Percentiles rank a stretch among this genome's conserved stretches.
These are phyloP conservation scores for Triplophysa bombifrons DNA, from an alignment of 2,797 vertebrate species.

Conservation along the genomic window DNA sequence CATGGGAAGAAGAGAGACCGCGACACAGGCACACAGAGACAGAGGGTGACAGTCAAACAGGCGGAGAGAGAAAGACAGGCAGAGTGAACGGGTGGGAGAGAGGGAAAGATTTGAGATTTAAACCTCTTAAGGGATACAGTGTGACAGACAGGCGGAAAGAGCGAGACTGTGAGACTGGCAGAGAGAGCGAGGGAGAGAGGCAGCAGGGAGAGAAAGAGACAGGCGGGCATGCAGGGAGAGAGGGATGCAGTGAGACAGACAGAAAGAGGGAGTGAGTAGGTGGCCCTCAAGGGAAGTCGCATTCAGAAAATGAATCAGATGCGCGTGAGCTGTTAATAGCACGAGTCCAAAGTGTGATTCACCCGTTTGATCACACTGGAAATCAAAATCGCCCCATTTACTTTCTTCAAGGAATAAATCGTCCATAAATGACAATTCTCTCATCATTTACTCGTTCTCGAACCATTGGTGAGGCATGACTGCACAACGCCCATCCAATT, in stretches of 20 bases:
- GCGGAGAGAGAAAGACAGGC: too few relatives aligned
- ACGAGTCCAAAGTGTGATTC: neutral
- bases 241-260: neutral
- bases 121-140: too few relatives aligned
- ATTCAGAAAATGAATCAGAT: slow-evolving; percentile 22
- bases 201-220: neutral
- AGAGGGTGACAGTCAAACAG: neutral
- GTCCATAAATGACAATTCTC: neutral
- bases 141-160: too few relatives aligned
- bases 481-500: neutral
- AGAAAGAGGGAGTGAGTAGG: neutral
- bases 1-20: neutral
- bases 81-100: too few relatives aligned
- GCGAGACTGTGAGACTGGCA: too few relatives aligned
- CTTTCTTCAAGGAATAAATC: neutral
- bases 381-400: neutral
- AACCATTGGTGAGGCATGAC: neutral
- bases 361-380: neutral
- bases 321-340: neutral
- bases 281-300: slow-evolving; percentile 6
- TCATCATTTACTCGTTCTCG: neutral
- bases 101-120: too few relatives aligned
- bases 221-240: neutral
- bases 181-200: neutral
- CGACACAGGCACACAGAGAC: neutral